Evolutionary conservation across 1,140 invertebrate genomes (phyloP), one percentile per base, ranked within the genome.

Genomic region (Trichonephila inaurata): DNA sequence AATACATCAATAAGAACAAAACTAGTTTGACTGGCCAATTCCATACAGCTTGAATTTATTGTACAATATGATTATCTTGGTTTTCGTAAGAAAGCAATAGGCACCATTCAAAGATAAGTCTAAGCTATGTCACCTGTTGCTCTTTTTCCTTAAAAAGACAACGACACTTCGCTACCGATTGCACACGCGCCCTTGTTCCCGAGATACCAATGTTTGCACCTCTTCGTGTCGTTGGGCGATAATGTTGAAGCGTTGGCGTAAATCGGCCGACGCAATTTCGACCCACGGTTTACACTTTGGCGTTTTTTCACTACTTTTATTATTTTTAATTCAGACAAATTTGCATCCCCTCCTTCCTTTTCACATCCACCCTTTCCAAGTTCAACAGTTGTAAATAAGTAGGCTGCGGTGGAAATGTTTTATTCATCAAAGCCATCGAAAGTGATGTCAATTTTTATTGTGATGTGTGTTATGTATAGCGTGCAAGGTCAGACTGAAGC

Each of bases 251-350:
- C 86, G 86, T 88, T 88, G 86, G 86, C 86, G 86, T 64, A 44
- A 12, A 88, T 40, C 86, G 60, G 86, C 86, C 86, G 86, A 88
- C 86, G 86, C 86, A 88, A 64, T 64, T 88, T 88, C 86, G 64
- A n/a, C 86, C 86, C 86, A 88, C 86, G 86, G 10, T 21, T 60
- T 58, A 60, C 28, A 77, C 72, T 33, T 33, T 77, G 28, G 28
- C 14, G 14, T 33, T 33, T 19, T 64, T 64, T 0, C 12, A 12
- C 44, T 40, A 18, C 16, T 82, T 82, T 40, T 82, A 21, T 83
- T 83, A n/a, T 58, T 18, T 69, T 69, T 28, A 85, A 60, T 61
- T 24, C 44, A 10, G n/a, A 60, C 83, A 24, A 60, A 85, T 85
- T 60, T 60, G 33, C 83, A 85, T 85, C 83, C 24, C 24, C 51